Evolutionary conservation across 2,797 vertebrate genomes (phyloP).

Genomic region (Siniperca scherzeri): DNA sequence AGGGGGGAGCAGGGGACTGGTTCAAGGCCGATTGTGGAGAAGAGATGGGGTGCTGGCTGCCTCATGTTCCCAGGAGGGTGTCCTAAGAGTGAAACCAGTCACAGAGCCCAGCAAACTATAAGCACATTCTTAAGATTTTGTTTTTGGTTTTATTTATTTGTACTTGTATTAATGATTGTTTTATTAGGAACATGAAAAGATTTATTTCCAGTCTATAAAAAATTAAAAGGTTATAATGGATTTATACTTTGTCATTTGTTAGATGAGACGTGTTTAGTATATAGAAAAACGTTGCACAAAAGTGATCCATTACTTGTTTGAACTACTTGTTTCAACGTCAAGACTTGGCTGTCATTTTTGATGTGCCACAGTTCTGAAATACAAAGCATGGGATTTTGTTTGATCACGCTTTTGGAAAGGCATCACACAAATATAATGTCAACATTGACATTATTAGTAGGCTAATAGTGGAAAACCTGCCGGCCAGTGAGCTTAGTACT

Average conservation of each 20-base stretch:
- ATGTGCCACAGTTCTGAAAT: neutral
- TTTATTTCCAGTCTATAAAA: too few relatives aligned
- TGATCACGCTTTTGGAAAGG: neutral
- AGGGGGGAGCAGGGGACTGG: constrained; percentile 92
- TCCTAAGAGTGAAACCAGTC: constrained; percentile 86
- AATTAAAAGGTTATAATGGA: too few relatives aligned
- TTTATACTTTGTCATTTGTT: too few relatives aligned
- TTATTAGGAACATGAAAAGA: too few relatives aligned
- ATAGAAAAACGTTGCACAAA: too few relatives aligned
- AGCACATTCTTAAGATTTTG: constrained; percentile 22
- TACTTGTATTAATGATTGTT: neutral
- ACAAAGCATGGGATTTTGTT: neutral
- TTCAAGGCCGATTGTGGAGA: constrained; percentile 95
- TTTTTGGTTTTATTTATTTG: neutral
- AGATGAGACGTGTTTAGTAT: too few relatives aligned
- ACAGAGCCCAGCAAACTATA: constrained; percentile 88
- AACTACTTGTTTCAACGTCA: too few relatives aligned
- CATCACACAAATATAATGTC: neutral
- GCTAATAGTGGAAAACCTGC: neutral
- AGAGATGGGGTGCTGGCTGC: constrained; percentile 92
- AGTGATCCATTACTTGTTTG: too few relatives aligned
- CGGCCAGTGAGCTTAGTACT: neutral
- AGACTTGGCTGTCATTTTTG: neutral
- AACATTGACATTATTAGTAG: neutral
- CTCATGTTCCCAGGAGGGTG: constrained; percentile 93